Conservation (phyloP, 2,113 vertebrate genomes). For the Acinonyx jubatus region DNA sequence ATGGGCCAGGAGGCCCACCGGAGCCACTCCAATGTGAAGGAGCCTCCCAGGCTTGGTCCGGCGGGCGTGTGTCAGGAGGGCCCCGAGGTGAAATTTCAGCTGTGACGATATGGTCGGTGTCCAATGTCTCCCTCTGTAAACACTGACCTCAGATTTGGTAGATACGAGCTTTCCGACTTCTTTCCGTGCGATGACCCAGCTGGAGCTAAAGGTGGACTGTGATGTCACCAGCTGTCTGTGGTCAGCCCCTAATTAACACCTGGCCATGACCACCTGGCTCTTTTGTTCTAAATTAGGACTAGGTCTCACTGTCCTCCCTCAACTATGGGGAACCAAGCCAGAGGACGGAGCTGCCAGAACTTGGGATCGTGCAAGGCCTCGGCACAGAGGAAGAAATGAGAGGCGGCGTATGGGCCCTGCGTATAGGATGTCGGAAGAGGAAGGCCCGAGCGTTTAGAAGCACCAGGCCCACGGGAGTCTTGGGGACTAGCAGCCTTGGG, state of each 20-base stretch:
- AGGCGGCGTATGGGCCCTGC: not conserved
- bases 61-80: not conserved
- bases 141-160: not conserved
- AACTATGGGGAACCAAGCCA: not conserved
- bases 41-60: not conserved
- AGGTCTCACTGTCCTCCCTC: not conserved
- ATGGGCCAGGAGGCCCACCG: no score
- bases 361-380: not conserved
- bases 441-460: not conserved
- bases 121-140: slow-evolving; percentile 38
- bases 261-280: not conserved
- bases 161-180: not conserved
- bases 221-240: slow-evolving; percentile 38
- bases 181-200: slow-evolving; percentile 55
- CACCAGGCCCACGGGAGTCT: not conserved
- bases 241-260: slow-evolving; percentile 50
- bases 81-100: slow-evolving; percentile 53
- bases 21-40: not conserved
- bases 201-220: slow-evolving; percentile 39
- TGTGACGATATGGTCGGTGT: not conserved
- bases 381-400: not conserved
- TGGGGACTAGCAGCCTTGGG: not conserved
- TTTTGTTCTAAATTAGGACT: slow-evolving; percentile 64
- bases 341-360: not conserved
- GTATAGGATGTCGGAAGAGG: not conserved